Base-by-base conservation (phyloP, 2,113 vertebrate genomes). In the Microtus montanus region DNA sequence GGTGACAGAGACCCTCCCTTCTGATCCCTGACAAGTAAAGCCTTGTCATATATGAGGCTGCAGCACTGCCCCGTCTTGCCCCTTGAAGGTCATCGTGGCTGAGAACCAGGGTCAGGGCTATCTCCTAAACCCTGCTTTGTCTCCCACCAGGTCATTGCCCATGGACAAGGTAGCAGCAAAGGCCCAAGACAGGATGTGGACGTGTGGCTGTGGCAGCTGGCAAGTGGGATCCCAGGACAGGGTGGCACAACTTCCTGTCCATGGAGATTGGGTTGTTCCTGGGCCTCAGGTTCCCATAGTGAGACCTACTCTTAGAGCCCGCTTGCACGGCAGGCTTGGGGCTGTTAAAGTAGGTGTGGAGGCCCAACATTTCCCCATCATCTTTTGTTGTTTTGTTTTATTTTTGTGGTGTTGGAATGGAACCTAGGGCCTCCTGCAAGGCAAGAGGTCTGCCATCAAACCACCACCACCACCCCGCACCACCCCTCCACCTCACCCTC, bases 181-280 rank as follows among this genome's bases (percentile, higher is more conserved):
- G 93, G 95, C 44, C 96, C 75, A 2, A 97, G 92, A 35, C 97
- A 87, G 68, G 95, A 98, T 73, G 99, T 98, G 2, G 99, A 99
- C 90, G 94, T 98, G 89, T 99, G 99, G 99, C 98, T 99, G 94
- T 99, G 99, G 99, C 99, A 99, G 92, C 96, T 99, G 99, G 99
- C 99, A 98, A 1, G 98, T 97, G 77, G 52, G 85, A n/a, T 13
- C 52, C 6, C 2, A 13, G 73, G 85, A 11, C 4, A 58, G 93
- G 71, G 78, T 5, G 84, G 79, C 11, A 38, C 30, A 1, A 17
- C 6, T 44, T 89, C 75, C 70, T 3, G 9, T 17, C n/a, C 17
- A 3, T 1, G 20, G 77, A 26, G 13, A 64, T 41, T 0, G 4
- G 73, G 24, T 41, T 84, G 75, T 35, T 41, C 17, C 93, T 15